phyloP scores from a whole-genome alignment of 2,888 invertebrate genomes.

The Trichacis sp. region DNA sequence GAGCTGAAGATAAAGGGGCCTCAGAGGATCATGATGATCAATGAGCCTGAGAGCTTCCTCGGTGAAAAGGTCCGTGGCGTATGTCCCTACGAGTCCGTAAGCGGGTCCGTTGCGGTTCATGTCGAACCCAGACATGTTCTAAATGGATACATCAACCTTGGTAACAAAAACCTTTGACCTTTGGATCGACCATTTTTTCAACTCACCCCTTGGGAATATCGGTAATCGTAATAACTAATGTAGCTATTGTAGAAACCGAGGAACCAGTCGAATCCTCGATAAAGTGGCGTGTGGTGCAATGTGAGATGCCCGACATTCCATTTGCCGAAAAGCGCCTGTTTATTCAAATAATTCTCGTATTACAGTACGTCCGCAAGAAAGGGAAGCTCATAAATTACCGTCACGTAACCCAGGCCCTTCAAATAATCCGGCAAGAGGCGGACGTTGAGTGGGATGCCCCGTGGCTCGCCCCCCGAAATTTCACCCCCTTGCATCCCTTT shows the following conservation, averaged over 20 bases:
- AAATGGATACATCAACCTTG: too few relatives aligned
- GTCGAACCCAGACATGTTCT: conserved; percentile 70
- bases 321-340: conserved; percentile 67
- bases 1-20: conserved; percentile 84
- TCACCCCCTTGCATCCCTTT: conserved; percentile 72
- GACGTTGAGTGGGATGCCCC: conserved; percentile 71
- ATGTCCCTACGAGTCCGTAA: conserved; percentile 70
- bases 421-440: conserved; percentile 72
- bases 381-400: too few relatives aligned
- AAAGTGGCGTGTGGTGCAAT: conserved; percentile 76
- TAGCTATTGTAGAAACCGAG: conserved; percentile 89
- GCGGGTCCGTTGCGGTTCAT: conserved; percentile 70
- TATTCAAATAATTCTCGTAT: too few relatives aligned
- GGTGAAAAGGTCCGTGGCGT: conserved; percentile 81
- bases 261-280: conserved; percentile 84
- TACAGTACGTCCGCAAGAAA: too few relatives aligned
- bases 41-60: conserved; percentile 77
- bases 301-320: conserved; percentile 74
- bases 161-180: too few relatives aligned
- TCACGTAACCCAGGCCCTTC: conserved; percentile 71
- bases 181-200: too few relatives aligned
- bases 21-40: conserved; percentile 71
- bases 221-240: conserved; percentile 84
- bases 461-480: conserved; percentile 71
- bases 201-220: conserved; percentile 68